Evolutionary conservation across 2,797 vertebrate species (phyloP).

Genomic region (Aeoliscus strigatus): DNA sequence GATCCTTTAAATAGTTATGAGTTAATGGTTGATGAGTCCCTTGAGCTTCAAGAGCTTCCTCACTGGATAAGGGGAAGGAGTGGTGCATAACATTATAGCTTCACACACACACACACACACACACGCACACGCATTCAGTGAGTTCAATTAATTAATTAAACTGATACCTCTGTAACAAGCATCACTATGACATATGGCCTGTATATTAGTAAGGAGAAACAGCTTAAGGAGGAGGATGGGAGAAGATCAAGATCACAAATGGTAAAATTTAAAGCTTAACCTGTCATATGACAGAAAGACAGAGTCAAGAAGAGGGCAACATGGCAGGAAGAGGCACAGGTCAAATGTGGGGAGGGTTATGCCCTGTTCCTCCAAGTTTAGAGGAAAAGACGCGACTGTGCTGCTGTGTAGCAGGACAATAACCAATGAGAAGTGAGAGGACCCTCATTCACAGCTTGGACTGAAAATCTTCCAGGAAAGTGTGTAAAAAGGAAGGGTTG

Average conservation of each 20-base stretch:
- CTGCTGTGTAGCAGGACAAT: slow-evolving; percentile 49
- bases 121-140: slow-evolving; percentile 16
- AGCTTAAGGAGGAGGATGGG: no score
- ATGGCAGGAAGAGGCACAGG: slow-evolving; percentile 41
- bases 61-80: slow-evolving; percentile 82
- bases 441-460: no score
- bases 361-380: slow-evolving; percentile 49
- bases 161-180: no score
- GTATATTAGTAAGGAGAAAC: no score
- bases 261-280: slow-evolving; percentile 5
- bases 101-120: slow-evolving; percentile 29
- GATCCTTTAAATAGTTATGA: slow-evolving; percentile 93
- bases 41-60: slow-evolving; percentile 86
- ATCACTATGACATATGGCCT: no score
- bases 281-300: slow-evolving; percentile 16
- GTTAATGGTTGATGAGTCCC: slow-evolving; percentile 86
- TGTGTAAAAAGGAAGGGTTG: no score
- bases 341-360: slow-evolving; percentile 38
- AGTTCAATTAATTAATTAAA: no score
- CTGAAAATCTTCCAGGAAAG: no score
- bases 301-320: slow-evolving; percentile 16
- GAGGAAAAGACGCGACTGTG: slow-evolving; percentile 55
- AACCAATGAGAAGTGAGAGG: no score
- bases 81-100: slow-evolving; percentile 64
- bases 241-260: no score